phyloP scores from a whole-genome alignment of 1,140 invertebrate genomes.

The Drosophila pruinosa region DNA sequence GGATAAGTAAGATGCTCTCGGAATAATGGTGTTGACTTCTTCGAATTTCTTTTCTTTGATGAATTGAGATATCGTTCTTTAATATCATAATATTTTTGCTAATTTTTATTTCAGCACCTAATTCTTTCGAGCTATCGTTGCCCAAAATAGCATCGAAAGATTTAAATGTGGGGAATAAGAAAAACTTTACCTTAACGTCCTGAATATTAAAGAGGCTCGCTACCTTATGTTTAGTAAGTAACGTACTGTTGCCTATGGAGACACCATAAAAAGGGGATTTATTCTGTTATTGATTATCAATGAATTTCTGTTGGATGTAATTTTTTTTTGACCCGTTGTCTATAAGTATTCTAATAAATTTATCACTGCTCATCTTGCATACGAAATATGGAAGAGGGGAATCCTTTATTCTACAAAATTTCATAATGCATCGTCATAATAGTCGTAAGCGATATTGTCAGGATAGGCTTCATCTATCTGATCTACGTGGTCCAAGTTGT shows the following conservation, averaged over 20 bases:
- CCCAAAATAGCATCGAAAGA: neutral
- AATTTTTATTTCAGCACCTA: conserved; percentile 20
- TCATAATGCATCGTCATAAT: neutral
- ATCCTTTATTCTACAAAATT: conserved; percentile 47
- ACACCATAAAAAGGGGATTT: conserved; percentile 27
- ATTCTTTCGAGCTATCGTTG: conserved; percentile 20
- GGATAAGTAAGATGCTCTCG: conserved; percentile 11
- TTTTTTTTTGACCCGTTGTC: conserved; percentile 40
- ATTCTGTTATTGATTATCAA: conserved; percentile 16
- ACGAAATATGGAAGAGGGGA: conserved; percentile 53
- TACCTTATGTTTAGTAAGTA: neutral
- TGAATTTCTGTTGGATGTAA: conserved; percentile 35
- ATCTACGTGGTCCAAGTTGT: neutral
- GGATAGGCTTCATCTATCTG: neutral
- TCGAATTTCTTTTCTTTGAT: conserved; percentile 19
- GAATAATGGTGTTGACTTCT: conserved; percentile 33
- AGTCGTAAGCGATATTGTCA: too few relatives aligned
- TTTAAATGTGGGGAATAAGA: neutral
- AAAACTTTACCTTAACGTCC: neutral
- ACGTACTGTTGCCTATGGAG: conserved; percentile 27
- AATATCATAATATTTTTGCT: neutral
- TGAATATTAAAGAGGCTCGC: neutral
- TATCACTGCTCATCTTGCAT: conserved; percentile 20
- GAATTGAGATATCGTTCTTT: too few relatives aligned
- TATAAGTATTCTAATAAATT: conserved; percentile 24